Evolutionary conservation across 1,140 invertebrate genomes (phyloP).

Genomic region (Phthorimaea operculella): DNA sequence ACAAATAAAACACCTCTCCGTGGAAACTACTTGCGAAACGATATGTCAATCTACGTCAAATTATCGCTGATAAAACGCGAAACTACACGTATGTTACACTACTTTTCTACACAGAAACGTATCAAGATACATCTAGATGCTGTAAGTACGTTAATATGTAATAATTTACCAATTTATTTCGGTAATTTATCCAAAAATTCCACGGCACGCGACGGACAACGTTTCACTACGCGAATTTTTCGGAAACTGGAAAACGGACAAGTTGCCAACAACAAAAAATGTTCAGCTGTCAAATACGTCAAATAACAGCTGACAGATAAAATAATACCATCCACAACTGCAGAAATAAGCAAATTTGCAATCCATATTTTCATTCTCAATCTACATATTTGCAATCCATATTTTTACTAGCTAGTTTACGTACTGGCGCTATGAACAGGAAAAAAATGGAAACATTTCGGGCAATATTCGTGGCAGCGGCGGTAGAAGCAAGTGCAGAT

Average conservation of each 20-base stretch:
- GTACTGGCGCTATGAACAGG: too few relatives aligned
- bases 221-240: conserved; percentile 17
- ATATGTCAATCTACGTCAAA: conserved; percentile 44
- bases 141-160: background rate
- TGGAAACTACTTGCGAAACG: conserved; percentile 47
- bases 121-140: conserved; percentile 2
- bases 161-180: background rate
- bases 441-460: too few relatives aligned
- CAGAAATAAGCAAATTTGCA: background rate
- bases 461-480: too few relatives aligned
- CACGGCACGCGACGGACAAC: conserved; percentile 10
- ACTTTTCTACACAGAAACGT: background rate
- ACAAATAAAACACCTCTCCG: conserved; percentile 50
- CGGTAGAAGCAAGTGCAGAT: too few relatives aligned
- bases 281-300: conserved; percentile 15
- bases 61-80: conserved; percentile 12
- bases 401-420: too few relatives aligned
- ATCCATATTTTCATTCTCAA: too few relatives aligned
- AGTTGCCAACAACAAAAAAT: conserved; percentile 11
- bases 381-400: too few relatives aligned
- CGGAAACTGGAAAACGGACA: conserved; percentile 24
- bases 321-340: background rate
- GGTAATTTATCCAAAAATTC: background rate
- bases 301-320: conserved; percentile 10
- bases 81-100: conserved; percentile 5